Evolutionary conservation across 2,888 invertebrate species (phyloP), one percentile per base, ranked within the genome.

Genomic region (Andricus curvator): DNA sequence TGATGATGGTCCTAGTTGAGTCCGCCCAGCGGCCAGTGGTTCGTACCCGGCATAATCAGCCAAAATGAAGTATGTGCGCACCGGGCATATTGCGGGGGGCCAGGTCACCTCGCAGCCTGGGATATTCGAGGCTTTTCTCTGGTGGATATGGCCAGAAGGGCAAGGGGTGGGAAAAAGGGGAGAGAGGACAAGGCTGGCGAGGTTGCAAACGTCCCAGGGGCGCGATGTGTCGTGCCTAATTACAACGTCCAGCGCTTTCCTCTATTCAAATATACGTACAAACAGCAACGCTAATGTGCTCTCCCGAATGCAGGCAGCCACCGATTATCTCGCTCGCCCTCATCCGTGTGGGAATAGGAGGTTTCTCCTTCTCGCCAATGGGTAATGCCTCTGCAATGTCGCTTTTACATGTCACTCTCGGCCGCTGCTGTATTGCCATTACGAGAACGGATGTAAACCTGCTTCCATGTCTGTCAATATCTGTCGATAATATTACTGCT

Each of bases 191-290:
- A 70, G 70, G 70, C 51, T 29, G 33, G 48, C 33, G 74, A 37
- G 74, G 56, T 74, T 74, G 80, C 77, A 79, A 81, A 68, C 78
- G 85, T 92, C 91, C 92, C 92, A 88, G 84, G 91, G 90, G 92
- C 88, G 88, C 90, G 90, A 92, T 92, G 90, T 91, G 92, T 92
- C 90, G 90, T 89, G 88, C 88, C 91, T 92, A 92, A 92, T 92
- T 92, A 92, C 92, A 92, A 92, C 90, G 91, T 90, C 91, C 90
- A 88, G 88, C 87, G 88, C 87, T 88, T 88, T 88, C 88, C 89
- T 88, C 89, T 89, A 86, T 89, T 87, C 89, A 89, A 91, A 91
- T 83, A 60, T 60, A 60, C 11, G 22, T 88, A 91, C 91, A 91
- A 91, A 91, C 88, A 91, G 86, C 86, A 82, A 84, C 87, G 89